phyloP scores from a whole-genome alignment of 2,113 vertebrate genomes.

The Riparia riparia region DNA sequence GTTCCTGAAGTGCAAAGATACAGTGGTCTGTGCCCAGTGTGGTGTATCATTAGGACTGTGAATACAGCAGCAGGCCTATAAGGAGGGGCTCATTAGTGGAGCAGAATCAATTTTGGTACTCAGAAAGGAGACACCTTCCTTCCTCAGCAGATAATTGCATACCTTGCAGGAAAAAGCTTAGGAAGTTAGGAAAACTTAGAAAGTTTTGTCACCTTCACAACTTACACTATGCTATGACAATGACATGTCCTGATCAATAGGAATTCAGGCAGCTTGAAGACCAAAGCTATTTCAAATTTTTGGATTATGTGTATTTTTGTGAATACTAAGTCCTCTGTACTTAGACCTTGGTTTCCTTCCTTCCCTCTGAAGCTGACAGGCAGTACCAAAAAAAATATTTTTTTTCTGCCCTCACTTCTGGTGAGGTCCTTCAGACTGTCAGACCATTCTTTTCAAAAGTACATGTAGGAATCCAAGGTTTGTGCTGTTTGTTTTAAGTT shows the following conservation, averaged over 20 bases:
- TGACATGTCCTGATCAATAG: not conserved
- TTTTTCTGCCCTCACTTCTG: not conserved
- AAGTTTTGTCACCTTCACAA: not conserved
- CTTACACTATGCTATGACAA: not conserved
- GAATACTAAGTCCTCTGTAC: not conserved
- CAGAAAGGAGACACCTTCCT: not conserved
- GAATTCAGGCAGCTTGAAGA: not conserved
- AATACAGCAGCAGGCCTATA: not conserved
- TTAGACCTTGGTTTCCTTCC: not conserved
- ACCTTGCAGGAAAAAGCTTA: not conserved
- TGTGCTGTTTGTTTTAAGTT: not conserved
- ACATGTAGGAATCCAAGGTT: not conserved
- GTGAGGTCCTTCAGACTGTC: not conserved
- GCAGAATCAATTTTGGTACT: not conserved
- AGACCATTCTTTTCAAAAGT: not conserved
- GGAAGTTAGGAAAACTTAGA: not conserved
- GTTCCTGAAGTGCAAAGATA: not conserved
- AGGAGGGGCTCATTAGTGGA: not conserved
- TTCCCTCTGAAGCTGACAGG: not conserved
- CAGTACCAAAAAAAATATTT: not conserved
- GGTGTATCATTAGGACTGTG: not conserved
- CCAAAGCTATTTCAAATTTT: not conserved
- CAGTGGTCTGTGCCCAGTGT: not conserved
- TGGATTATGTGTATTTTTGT: not conserved
- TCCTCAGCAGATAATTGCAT: not conserved